A percentile compares a stretch with the other conserved stretches of the same genome.
These are phyloP conservation scores for Sebastes paucispinis DNA, from an alignment of 2,797 vertebrate genomes.

Conservation along the genomic window DNA sequence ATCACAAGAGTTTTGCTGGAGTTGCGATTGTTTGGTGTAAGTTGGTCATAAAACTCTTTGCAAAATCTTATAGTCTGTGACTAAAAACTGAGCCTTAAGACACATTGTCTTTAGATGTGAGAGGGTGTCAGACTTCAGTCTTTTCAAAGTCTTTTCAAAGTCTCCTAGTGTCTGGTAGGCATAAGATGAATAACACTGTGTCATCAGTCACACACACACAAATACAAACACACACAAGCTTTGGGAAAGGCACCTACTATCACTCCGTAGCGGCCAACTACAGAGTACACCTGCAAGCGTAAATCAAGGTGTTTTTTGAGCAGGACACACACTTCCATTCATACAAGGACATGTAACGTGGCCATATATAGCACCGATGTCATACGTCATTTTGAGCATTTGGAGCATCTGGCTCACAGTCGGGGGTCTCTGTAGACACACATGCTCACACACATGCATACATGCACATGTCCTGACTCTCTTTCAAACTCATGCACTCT, in stretches of 20 bases:
- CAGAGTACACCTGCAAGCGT: not conserved
- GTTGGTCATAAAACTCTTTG: no score
- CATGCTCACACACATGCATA: not conserved
- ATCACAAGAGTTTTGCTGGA: no score
- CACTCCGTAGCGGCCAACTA: not conserved
- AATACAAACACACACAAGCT: not conserved
- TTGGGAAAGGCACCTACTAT: not conserved
- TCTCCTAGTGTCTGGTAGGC: no score
- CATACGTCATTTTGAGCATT: constrained; percentile 38
- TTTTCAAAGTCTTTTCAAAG: no score
- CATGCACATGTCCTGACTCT: not conserved
- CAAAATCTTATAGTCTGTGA: no score
- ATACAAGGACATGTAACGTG: constrained; percentile 14
- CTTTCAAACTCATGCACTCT: not conserved
- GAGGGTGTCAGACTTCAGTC: no score
- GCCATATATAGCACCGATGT: constrained; percentile 54
- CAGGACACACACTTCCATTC: not conserved
- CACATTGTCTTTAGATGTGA: no score
- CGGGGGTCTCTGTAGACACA: constrained; percentile 16
- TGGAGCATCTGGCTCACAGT: constrained; percentile 52
- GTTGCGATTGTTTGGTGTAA: no score
- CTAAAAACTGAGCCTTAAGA: no score
- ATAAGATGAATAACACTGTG: no score
- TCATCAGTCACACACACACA: not conserved
- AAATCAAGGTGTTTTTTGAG: constrained; percentile 2